A percentile compares a stretch with the other conserved stretches of the same genome.
Conservation (phyloP, 2,888 invertebrate species). For the Malthinus flaveolus region DNA sequence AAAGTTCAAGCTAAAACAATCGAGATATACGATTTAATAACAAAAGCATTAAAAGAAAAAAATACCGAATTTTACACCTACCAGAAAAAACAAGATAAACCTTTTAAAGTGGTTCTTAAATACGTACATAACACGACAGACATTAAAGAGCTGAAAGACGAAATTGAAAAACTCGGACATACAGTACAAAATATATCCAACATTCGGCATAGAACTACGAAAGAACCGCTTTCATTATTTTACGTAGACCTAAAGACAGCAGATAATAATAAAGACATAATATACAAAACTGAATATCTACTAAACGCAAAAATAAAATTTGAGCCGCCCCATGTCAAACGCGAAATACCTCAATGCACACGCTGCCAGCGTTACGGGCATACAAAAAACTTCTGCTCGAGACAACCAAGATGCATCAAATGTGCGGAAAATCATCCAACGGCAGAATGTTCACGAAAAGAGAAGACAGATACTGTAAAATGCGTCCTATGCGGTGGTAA, state of each 20-base stretch:
- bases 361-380: slow-evolving; percentile 14
- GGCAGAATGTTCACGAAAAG: too few relatives aligned
- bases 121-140: neutral
- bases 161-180: neutral
- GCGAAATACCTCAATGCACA: slow-evolving; percentile 11
- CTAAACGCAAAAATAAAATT: neutral
- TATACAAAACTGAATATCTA: slow-evolving; percentile 1
- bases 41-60: neutral
- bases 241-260: neutral
- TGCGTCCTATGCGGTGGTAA: too few relatives aligned
- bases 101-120: neutral
- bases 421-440: too few relatives aligned
- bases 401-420: too few relatives aligned
- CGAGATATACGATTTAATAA: neutral
- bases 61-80: neutral
- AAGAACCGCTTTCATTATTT: slow-evolving; percentile 7
- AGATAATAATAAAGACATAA: slow-evolving; percentile 12
- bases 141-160: neutral
- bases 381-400: slow-evolving; percentile 8
- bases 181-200: neutral
- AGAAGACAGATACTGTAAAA: too few relatives aligned
- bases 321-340: slow-evolving; percentile 5
- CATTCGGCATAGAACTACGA: slow-evolving; percentile 3
- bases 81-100: neutral
- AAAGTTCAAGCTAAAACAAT: neutral